Percentiles rank a stretch among this genome's conserved stretches.
These are phyloP conservation scores for Smittia sp. DNA, from an alignment of 2,888 invertebrate genomes.

Conservation along the genomic window DNA sequence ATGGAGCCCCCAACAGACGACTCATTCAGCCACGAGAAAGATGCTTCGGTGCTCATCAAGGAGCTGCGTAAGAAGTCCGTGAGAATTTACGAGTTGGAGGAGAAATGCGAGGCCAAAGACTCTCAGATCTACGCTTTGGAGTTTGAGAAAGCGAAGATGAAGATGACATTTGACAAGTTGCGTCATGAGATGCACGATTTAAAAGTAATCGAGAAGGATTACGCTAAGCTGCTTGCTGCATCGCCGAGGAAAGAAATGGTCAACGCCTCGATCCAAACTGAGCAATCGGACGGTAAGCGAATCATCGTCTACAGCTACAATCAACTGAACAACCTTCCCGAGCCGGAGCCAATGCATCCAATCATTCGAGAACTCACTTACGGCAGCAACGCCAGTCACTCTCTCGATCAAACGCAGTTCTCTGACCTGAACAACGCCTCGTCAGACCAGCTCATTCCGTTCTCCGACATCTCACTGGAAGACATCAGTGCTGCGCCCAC, in stretches of 20 bases:
- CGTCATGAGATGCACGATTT: constrained; percentile 13
- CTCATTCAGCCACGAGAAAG: background rate
- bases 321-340: too few relatives aligned
- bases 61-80: constrained; percentile 22
- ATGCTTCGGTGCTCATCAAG: background rate
- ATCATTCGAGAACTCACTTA: background rate
- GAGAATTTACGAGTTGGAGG: constrained; percentile 29
- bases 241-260: background rate
- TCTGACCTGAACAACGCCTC: constrained; percentile 30
- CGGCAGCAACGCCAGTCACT: background rate
- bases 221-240: background rate
- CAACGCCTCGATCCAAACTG: background rate
- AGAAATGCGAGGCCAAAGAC: constrained; percentile 27
- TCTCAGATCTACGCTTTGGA: constrained; percentile 10
- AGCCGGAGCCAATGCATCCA: background rate
- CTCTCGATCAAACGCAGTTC: background rate
- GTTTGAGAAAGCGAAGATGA: background rate
- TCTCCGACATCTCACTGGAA: background rate
- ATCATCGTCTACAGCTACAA: too few relatives aligned
- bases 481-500: background rate
- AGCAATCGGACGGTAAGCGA: too few relatives aligned
- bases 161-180: constrained; percentile 23
- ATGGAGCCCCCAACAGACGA: constrained; percentile 11
- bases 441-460: background rate
- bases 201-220: constrained; percentile 16